Evolutionary conservation across 2,113 vertebrate genomes (phyloP).

Genomic region (Eulemur macaco): DNA sequence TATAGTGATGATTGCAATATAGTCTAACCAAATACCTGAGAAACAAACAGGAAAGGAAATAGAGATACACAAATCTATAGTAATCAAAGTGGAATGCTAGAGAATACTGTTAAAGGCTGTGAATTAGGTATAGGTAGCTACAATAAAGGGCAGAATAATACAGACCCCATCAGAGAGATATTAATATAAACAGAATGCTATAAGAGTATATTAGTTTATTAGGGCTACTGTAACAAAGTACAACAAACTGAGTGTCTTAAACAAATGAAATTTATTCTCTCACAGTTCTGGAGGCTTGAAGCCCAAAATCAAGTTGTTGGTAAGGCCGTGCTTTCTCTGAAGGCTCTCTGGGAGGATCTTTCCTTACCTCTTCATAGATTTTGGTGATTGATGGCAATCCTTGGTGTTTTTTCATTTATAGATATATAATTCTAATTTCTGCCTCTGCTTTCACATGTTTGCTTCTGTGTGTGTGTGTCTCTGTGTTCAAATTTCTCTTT

Average conservation of each 20-base stretch:
- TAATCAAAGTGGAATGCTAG: not conserved
- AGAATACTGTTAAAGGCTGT: not conserved
- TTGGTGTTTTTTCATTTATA: not conserved
- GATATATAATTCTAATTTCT: not conserved
- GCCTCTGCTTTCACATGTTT: not conserved
- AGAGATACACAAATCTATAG: not conserved
- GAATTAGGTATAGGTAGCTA: not conserved
- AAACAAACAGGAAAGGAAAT: not conserved
- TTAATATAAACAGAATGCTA: not conserved
- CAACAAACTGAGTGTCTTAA: not conserved
- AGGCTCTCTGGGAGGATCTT: not conserved
- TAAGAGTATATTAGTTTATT: not conserved
- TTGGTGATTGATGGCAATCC: not conserved
- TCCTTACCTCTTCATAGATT: not conserved
- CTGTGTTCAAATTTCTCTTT: not conserved
- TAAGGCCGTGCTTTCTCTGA: not conserved
- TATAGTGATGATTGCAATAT: not conserved
- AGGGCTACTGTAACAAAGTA: not conserved
- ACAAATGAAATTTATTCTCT: not conserved
- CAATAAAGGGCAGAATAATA: not conserved
- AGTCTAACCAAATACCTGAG: not conserved
- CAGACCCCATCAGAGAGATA: not conserved
- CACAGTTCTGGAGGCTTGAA: not conserved
- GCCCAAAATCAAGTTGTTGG: not conserved
- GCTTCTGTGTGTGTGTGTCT: not conserved